phyloP scores from a whole-genome alignment of 2,888 invertebrate species.

The Drosophila ochracea region DNA sequence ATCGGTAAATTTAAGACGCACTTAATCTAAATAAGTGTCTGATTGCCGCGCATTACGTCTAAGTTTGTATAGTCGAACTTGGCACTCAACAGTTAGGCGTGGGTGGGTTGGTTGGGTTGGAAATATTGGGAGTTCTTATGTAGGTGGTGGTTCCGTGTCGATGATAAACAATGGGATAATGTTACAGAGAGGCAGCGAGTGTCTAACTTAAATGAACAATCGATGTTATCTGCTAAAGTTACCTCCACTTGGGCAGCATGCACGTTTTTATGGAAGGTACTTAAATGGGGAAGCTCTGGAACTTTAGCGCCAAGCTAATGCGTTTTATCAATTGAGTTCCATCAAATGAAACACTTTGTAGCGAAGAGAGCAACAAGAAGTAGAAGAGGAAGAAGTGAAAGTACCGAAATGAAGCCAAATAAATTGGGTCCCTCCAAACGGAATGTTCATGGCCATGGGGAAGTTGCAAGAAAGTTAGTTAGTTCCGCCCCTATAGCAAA shows the following conservation, averaged over 20 bases:
- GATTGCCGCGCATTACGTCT: conserved; percentile 46
- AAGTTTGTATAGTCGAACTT: conserved; percentile 40
- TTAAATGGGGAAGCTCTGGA: conserved; percentile 39
- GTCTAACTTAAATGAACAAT: conserved; percentile 66
- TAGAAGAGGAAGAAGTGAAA: background rate
- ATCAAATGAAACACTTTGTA: conserved; percentile 77
- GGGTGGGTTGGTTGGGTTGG: background rate
- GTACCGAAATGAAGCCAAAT: conserved; percentile 59
- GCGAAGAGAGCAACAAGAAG: conserved; percentile 28
- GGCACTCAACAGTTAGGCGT: conserved; percentile 14
- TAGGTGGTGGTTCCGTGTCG: conserved; percentile 25
- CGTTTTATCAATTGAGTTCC: conserved; percentile 79
- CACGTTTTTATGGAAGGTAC: conserved; percentile 62
- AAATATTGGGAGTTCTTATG: background rate
- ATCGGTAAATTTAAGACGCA: conserved; percentile 51
- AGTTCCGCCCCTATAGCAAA: conserved; percentile 41
- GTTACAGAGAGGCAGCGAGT: conserved; percentile 12
- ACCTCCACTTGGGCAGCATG: conserved; percentile 25
- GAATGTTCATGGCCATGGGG: background rate
- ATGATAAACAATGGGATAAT: conserved; percentile 53
- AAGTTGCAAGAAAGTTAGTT: conserved; percentile 59
- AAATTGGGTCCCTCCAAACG: conserved; percentile 66
- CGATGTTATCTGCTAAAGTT: conserved; percentile 60
- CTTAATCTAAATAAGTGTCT: conserved; percentile 65
- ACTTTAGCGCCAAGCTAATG: conserved; percentile 75